Base-by-base conservation (phyloP, 2,797 vertebrate species). In the Pseudomugil tenellus region DNA sequence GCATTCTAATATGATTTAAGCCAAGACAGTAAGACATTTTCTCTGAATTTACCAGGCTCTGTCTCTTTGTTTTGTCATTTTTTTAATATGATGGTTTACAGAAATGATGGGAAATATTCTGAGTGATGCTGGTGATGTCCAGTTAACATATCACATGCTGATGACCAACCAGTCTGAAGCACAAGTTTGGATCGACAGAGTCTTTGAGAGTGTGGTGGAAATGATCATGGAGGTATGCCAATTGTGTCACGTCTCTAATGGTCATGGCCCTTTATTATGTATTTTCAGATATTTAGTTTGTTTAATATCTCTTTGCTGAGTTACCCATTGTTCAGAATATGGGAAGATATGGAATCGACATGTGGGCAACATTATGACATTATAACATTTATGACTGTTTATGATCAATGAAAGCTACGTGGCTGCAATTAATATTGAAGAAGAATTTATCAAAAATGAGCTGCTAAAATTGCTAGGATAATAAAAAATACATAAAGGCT, bases 161-260 rank as follows among this genome's bases (percentile, higher is more conserved):
- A 56, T 88, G 66, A 75, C 76, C 8, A 90, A 95, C 62, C 74
- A 92, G 71, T 62, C 88, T 6, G 52, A 67, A 54, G 68, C 88
- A 14, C 62, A 57, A 2, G 10, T 29, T 58, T 92, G 84, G 88
- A 64, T 86, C 7, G 46, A 13, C 16, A 72, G 21, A 13, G 32
- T 88, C 32, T 9, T 90, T 37, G 70, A 84, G 56, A 84, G 88
- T 32, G 64, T 70, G 37, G n/a, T 77, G 19, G 64, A 90, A 60
- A 67, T 79, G 2, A 48, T 89, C 11, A 49, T 74, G 8, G 73
- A 90, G 87, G 94, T 95, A 77, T 53, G 60, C 4, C 35, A 1
- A 3, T 19, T 3, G 2, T 58, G 58, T 58, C 6, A 23, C 12
- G 52, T 74, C 3, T 25, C 13, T 17, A 35, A 8, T 12, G 4